Evolutionary conservation across 2,113 vertebrate genomes (phyloP).

Genomic region (Peromyscus maniculatus): DNA sequence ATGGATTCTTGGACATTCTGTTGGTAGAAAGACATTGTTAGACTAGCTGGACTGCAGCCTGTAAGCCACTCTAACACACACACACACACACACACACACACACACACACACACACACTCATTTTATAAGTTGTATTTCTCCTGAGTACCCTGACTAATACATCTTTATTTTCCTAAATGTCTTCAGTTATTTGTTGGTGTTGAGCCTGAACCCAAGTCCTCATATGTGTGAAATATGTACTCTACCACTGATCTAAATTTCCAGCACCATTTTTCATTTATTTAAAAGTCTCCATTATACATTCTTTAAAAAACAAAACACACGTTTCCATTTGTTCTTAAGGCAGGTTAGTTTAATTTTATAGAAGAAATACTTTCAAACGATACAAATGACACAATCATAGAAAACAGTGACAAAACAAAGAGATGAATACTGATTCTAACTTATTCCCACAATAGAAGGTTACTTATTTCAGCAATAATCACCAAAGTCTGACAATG

Average conservation of each 20-base stretch:
- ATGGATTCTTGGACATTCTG: neutral
- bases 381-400: conserved; percentile 88
- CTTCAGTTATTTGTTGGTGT: neutral
- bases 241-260: neutral
- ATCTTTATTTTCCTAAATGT: neutral
- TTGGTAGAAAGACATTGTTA: neutral
- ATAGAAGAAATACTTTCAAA: conserved; percentile 89
- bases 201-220: neutral
- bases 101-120: too few relatives aligned
- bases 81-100: too few relatives aligned
- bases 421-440: conserved; percentile 89
- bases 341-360: conserved; percentile 90
- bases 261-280: neutral
- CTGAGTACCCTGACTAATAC: neutral
- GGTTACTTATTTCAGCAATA: conserved; percentile 80
- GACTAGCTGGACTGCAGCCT: neutral
- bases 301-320: conserved; percentile 56
- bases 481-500: conserved; percentile 70
- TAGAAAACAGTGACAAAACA: conserved; percentile 87
- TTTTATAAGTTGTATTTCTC: neutral
- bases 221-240: neutral
- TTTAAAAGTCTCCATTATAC: neutral
- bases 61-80: neutral
- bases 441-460: conserved; percentile 85
- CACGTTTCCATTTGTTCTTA: conserved; percentile 76